Base-by-base conservation (phyloP, 1,140 invertebrate genomes). In the Popillia japonica region DNA sequence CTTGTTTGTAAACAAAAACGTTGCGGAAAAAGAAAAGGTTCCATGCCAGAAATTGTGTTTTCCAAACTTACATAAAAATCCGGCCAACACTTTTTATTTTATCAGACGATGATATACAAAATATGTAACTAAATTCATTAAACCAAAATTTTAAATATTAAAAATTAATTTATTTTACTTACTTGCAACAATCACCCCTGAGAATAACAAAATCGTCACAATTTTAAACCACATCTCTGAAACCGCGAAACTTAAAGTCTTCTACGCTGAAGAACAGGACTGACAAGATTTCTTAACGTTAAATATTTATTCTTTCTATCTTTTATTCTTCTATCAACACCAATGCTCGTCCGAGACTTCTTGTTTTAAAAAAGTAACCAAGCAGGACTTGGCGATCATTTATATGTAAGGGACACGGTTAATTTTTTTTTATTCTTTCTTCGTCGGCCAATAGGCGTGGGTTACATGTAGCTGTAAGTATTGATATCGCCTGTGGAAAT, bases 371-470 rank as follows among this genome's bases (percentile, higher is more conserved):
- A 48, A 48, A 48, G 44, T 11, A 48, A 48, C 44, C 44, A 10
- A n/a, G 11, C 44, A 48, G 17, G 44, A 48, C 4, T n/a, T 48
- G 44, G 17, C 44, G 44, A 48, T 48, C 44, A 48, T 48, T 48
- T 48, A 48, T 48, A 48, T 48, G 44, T 48, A 48, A 48, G 44
- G 44, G 44, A 48, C 44, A 48, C 44, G 44, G 8, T 48, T 48
- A 48, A 48, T 48, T 48, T 48, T 48, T 48, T 48, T 48, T 48
- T 48, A n/a, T 48, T 48, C 44, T 48, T 48, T 48, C 11, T n/a
- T 48, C 44, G 44, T 48, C 44, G 17, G 17, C 44, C 44, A 48
- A 48, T 48, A 48, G 44, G 44, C 44, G 44, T 8, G 44, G 44
- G 11, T n/a, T 48, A 8, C 17, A n/a, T 48, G 17, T 14, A 4